Evolutionary conservation across 1,140 invertebrate genomes (phyloP), one percentile per base, ranked within the genome.

Genomic region (Drosophila ambigua): DNA sequence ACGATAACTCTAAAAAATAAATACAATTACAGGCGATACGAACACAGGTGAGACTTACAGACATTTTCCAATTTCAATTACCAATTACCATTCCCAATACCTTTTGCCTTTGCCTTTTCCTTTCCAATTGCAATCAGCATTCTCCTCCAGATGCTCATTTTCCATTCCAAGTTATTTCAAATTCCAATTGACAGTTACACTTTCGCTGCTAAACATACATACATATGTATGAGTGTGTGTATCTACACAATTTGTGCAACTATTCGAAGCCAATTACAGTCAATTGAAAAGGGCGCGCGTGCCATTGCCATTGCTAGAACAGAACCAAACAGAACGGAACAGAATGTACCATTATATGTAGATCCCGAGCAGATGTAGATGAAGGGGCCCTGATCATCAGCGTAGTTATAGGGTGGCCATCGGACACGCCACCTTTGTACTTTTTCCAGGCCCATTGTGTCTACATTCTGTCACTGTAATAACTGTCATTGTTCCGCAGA

Each of bases 221-320:
- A 31, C 6, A 7, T 31, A 31, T 8, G 8, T 31, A 9, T 48
- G 11, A n/a, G 20, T 28, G 2, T 5, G 28, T 46, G 44, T 15
- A 39, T 45, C 5, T 26, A 39, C 20, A 39, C 20, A 59, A 55
- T 66, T 66, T 54, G 54, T 16, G 58, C 54, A 45, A 44, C 35
- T 53, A 87, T 72, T 85, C 39, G 24, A 50, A 48, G 35, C 44
- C 82, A 87, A 87, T 87, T 87, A 88, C 46, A 75, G 58, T 59
- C 83, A 87, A 87, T 85, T 87, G 57, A 79, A 88, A 82, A 66
- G 77, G 77, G 57, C 58, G 79, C 63, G 67, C 55, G 43, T 68
- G 62, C 58, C 72, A 69, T 31, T 55, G 72, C 46, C 41, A 20
- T 20, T 20, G 20, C 20, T 20, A 67, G 43, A 67, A 68, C 26